Evolutionary conservation across 2,113 vertebrate species (phyloP), one percentile per base, ranked within the genome.

Genomic region (Pseudorasbora parva): DNA sequence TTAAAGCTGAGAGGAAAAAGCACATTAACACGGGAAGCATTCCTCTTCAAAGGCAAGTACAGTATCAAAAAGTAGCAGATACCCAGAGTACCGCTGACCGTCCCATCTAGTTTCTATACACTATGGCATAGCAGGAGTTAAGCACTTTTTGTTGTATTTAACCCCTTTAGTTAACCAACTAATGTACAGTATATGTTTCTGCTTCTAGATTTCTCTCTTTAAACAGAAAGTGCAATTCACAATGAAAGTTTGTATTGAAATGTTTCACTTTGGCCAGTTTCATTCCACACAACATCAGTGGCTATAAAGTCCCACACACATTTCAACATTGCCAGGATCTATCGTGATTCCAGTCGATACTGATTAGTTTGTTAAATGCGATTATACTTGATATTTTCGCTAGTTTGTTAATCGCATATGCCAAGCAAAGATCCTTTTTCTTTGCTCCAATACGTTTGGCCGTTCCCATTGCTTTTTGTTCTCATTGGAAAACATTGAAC

Each of bases 211-310:
- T 37, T 83, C 73, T 68, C 59, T 84, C 68, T 86, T 82, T 89
- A 89, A 90, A 92, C 86, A 88, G 92, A 94, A 95, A 94, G 94
- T 95, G 94, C 94, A 94, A 92, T 94, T 94, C 56, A 92, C 92
- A 93, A 94, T 85, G 91, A 93, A 90, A 91, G 88, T 89, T 88
- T 27, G 43, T 92, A 87, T 92, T 78, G 87, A 83, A 89, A 92
- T 89, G 90, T 90, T 93, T 92, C 89, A 89, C 94, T 95, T 95
- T 95, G 93, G 94, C 93, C 93, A 92, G 92, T 94, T 95, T 93
- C 89, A 81, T 91, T 93, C 88, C 87, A 92, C 86, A 78, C 90
- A 86, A 85, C 82, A 87, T 91, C 88, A 90, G 92, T 89, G 88
- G 82, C 87, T 92, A 92, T 88, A 89, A 91, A 88, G 90, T 86